phyloP scores from a whole-genome alignment of 2,888 invertebrate species.

The Morinoia aosen region DNA sequence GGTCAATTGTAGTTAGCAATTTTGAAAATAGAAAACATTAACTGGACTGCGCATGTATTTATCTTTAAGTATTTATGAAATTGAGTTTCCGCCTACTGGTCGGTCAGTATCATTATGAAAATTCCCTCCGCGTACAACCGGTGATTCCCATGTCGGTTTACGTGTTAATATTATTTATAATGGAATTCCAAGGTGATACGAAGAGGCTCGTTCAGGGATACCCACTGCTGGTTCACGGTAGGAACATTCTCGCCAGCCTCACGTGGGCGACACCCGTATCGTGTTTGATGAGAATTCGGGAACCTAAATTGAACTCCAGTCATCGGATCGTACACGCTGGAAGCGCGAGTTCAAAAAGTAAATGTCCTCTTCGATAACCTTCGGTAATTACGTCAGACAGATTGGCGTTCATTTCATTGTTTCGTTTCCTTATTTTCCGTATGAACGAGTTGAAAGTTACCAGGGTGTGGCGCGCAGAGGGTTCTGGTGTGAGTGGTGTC shows the following conservation, averaged over 20 bases:
- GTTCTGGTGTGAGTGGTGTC: not conserved
- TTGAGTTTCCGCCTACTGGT: no score
- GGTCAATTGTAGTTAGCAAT: no score
- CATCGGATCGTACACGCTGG: not conserved
- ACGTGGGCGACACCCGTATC: not conserved
- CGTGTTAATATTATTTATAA: no score
- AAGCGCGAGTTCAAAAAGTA: not conserved
- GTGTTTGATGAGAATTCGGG: not conserved
- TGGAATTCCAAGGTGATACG: no score
- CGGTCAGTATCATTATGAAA: no score
- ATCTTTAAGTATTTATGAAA: no score
- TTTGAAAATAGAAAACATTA: no score
- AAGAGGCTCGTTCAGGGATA: no score
- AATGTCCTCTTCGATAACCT: not conserved
- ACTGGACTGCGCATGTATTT: no score
- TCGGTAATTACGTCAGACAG: not conserved
- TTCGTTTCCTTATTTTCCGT: not conserved
- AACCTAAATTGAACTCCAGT: not conserved
- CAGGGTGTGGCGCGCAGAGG: not conserved
- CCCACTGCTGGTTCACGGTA: no score
- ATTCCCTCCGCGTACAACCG: no score
- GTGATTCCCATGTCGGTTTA: no score
- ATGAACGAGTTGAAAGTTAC: not conserved
- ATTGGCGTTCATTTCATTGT: not conserved
- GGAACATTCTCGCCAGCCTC: not conserved